phyloP scores from a whole-genome alignment of 64 coral and sea anemone genomes.

The Cladopsammia gracilis region DNA sequence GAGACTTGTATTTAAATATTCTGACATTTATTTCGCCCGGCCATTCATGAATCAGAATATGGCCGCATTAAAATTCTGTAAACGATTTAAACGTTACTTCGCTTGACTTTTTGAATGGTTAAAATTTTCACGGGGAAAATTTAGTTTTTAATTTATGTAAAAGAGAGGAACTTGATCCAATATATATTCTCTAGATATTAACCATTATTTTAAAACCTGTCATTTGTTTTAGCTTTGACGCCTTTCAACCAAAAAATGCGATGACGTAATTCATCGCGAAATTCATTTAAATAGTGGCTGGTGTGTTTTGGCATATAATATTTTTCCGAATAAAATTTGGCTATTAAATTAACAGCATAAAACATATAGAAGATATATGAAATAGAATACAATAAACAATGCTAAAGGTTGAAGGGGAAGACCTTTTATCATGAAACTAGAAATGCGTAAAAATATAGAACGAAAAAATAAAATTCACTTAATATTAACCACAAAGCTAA shows the following conservation, averaged over 20 bases:
- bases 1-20: not conserved
- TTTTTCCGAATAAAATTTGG: not conserved
- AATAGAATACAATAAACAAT: not conserved
- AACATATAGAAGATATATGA: not conserved
- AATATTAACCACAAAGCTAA: slow-evolving; percentile 15
- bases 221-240: not conserved
- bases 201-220: not conserved
- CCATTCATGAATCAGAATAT: not conserved
- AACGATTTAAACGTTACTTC: not conserved
- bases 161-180: not conserved
- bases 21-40: not conserved
- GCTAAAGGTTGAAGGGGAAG: not conserved
- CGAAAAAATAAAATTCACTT: not conserved
- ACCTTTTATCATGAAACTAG: not conserved
- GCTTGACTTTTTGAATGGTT: not conserved
- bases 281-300: not conserved
- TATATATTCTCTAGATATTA: not conserved
- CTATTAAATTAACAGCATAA: slow-evolving; percentile 6
- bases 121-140: no score
- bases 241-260: not conserved
- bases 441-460: not conserved
- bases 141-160: no score
- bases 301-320: slow-evolving; percentile 9
- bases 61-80: not conserved
- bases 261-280: not conserved